phyloP scores from a whole-genome alignment of 1,140 invertebrate genomes.

The Euglossa dilemma region DNA sequence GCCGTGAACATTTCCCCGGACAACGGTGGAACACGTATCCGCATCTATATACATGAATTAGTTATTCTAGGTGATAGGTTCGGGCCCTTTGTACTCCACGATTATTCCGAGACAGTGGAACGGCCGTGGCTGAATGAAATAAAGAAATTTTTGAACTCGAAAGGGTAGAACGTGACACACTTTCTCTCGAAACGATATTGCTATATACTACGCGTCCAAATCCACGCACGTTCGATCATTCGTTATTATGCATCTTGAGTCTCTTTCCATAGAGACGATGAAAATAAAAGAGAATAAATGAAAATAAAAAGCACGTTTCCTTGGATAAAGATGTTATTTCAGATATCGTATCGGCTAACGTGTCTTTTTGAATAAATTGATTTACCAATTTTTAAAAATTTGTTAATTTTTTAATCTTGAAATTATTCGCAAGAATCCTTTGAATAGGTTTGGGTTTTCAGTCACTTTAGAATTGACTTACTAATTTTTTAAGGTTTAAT shows the following conservation, averaged over 20 bases:
- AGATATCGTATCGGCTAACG: background rate
- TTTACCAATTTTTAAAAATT: background rate
- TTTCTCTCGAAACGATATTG: background rate
- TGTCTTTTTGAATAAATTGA: background rate
- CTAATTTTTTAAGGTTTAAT: too few species aligned
- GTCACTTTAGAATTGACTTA: too few species aligned
- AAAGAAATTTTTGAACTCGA: background rate
- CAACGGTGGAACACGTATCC: background rate
- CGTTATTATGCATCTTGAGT: constrained; percentile 11
- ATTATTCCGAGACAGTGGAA: background rate
- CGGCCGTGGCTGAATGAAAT: background rate
- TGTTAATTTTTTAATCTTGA: background rate
- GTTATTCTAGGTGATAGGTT: background rate
- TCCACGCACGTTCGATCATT: constrained; percentile 4
- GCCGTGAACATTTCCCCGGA: too few species aligned
- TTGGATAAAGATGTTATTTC: background rate
- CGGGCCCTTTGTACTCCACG: background rate
- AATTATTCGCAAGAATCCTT: too few species aligned
- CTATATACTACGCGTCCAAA: background rate
- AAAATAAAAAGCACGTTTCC: too few species aligned
- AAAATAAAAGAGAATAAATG: background rate
- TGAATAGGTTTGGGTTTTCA: too few species aligned
- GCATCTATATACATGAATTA: background rate
- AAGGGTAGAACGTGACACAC: background rate
- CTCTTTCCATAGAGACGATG: background rate